Base-by-base conservation (phyloP, 2,888 invertebrate species). In the Acronicta leporina region DNA sequence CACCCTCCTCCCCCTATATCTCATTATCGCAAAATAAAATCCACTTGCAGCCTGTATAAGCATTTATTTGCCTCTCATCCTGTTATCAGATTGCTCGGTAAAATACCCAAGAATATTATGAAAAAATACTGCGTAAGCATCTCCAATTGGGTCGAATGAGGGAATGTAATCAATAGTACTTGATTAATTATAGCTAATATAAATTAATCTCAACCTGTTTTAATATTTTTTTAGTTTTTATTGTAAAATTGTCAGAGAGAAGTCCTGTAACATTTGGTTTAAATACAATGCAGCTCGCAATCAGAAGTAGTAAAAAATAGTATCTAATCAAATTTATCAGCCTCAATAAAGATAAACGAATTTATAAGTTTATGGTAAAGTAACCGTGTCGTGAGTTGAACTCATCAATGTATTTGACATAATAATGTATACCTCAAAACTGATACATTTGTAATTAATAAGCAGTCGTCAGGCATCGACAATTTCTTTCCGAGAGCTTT, bases 11-110 rank as follows among this genome's bases (percentile, higher is more conserved):
- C 47, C 47, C 42, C 25, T 25, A 15, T 33, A 45, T 41, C 38
- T 56, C 50, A 63, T 68, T 73, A 73, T 68, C 52, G 50, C 73
- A 16, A 53, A 68, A 68, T 56, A 56, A 57, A 59, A 53, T 47
- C 25, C 54, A 38, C 51, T 70, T 59, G 16, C 33, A 52, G 46
- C 42, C 48, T 38, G 48, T 68, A 49, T 68, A 63, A 50, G 41
- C 49, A 55, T 55, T 59, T 41, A 61, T 72, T 52, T 52, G 35
- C 25, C 45, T 55, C 51, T 44, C 53, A 16, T 40, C n/a, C 30
- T 50, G 35, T 54, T 54, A 46, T 56, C 48, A 44, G 52, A 67
- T 67, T 40, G 15, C 30, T 52, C 30, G 25, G 40, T 43, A 38
- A 52, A 66, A 60, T 57, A 20, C 20, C 20, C 4, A 42, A 15